A percentile compares a stretch with the other conserved stretches of the same genome.
Evolutionary conservation across 2,888 invertebrate species (phyloP).

Genomic region (Asteroscopus sphinx): DNA sequence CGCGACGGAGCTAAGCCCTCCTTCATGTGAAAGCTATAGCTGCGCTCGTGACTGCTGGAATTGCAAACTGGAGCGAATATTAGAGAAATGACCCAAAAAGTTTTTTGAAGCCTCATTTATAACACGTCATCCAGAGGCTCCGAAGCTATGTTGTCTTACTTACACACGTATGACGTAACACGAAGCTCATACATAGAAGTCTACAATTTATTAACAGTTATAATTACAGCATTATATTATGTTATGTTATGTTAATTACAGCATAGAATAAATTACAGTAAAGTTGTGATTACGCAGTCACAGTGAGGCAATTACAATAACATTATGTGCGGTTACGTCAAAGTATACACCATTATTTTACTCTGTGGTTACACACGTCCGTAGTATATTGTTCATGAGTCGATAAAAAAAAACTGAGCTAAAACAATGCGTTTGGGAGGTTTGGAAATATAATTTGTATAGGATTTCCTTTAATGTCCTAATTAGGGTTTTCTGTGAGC

Average conservation of each 20-base stretch:
- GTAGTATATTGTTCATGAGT: conserved; percentile 32
- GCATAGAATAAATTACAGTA: conserved; percentile 16
- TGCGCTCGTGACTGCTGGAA: too few relatives aligned
- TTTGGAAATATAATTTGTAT: neutral
- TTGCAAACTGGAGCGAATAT: too few relatives aligned
- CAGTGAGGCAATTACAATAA: conserved; percentile 17
- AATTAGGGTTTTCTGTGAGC: neutral
- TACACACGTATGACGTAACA: too few relatives aligned
- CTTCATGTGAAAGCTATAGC: too few relatives aligned
- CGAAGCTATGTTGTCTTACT: too few relatives aligned
- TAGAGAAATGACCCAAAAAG: too few relatives aligned
- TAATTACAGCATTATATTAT: too few relatives aligned
- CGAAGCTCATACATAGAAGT: too few relatives aligned
- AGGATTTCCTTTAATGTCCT: conserved; percentile 5
- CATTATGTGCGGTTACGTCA: conserved; percentile 20
- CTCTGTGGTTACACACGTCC: conserved; percentile 21
- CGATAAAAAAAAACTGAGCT: neutral
- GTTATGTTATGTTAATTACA: too few relatives aligned
- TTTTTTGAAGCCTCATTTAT: too few relatives aligned
- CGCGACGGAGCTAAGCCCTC: too few relatives aligned
- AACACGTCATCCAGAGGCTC: too few relatives aligned
- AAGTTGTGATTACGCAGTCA: conserved; percentile 15
- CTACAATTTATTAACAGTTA: neutral
- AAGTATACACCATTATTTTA: conserved; percentile 36
- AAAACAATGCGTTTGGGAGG: neutral